Evolutionary conservation across 2,797 vertebrate genomes (phyloP).

Genomic region (Trachops cirrhosus): DNA sequence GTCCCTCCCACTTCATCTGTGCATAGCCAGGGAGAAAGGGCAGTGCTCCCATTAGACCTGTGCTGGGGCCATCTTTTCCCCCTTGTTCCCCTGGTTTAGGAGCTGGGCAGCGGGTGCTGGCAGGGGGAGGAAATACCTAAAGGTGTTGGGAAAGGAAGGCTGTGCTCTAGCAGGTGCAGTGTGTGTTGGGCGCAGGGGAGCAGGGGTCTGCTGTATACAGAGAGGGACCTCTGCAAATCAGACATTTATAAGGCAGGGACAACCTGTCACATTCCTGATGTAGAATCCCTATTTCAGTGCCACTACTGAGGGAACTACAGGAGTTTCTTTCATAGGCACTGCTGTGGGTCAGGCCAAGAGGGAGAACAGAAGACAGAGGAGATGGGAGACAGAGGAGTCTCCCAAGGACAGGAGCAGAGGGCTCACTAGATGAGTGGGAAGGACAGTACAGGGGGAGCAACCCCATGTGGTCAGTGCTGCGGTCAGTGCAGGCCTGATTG

Average conservation of each 20-base stretch:
- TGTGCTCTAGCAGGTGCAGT: fast-evolving
- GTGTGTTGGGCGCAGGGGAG: background rate
- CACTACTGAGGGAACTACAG: background rate
- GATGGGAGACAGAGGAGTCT: too few relatives aligned
- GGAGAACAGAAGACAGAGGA: background rate
- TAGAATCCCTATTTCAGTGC: background rate
- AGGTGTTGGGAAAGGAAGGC: background rate
- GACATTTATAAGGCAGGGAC: background rate
- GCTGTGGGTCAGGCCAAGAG: background rate
- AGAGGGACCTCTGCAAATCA: background rate
- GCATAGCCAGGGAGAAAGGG: background rate
- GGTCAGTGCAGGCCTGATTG: background rate
- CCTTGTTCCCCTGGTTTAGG: background rate
- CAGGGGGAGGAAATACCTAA: background rate
- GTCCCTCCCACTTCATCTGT: background rate
- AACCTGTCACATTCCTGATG: background rate
- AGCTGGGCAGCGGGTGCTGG: background rate
- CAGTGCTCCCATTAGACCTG: fast-evolving
- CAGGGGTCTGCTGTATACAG: background rate
- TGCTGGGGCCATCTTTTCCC: background rate
- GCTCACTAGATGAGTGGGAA: background rate
- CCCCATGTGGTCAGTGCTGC: background rate
- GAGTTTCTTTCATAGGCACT: background rate
- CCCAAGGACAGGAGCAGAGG: background rate
- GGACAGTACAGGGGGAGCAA: background rate